These are phyloP conservation scores for Drosophila emarginata DNA, from an alignment of 2,888 invertebrate genomes.

Conservation along the genomic window DNA sequence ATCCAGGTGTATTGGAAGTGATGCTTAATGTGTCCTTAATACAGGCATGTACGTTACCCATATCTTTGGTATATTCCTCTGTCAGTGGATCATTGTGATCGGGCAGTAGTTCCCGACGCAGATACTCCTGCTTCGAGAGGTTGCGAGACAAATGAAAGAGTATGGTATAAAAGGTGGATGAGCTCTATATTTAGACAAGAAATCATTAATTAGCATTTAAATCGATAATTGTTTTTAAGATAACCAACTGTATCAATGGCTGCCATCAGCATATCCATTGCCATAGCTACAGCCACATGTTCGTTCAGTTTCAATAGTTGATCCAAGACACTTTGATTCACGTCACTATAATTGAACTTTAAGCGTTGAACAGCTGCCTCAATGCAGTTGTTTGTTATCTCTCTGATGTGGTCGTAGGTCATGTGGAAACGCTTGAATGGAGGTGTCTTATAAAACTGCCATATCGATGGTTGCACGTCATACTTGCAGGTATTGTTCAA, in stretches of 20 bases:
- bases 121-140: conserved; percentile 86
- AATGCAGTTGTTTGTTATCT: conserved; percentile 79
- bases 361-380: conserved; percentile 78
- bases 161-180: conserved; percentile 69
- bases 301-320: conserved; percentile 86
- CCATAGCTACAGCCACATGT: conserved; percentile 87
- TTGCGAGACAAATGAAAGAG: conserved; percentile 84
- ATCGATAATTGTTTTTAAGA: neutral
- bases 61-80: conserved; percentile 82
- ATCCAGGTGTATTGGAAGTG: conserved; percentile 85
- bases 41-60: conserved; percentile 88
- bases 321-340: conserved; percentile 85
- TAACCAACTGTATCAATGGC: conserved; percentile 88
- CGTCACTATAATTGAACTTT: conserved; percentile 25
- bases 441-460: conserved; percentile 72
- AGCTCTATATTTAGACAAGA: conserved; percentile 66
- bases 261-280: conserved; percentile 88
- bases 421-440: conserved; percentile 73
- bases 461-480: conserved; percentile 79
- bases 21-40: conserved; percentile 89
- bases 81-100: conserved; percentile 81
- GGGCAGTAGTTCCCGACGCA: conserved; percentile 85
- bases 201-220: rapidly evolving
- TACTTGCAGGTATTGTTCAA: conserved; percentile 72
- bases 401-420: conserved; percentile 74